Percentiles rank a stretch among this genome's conserved stretches.
Evolutionary conservation across 2,113 vertebrate genomes (phyloP).

Genomic region (Pterocles orientalis): DNA sequence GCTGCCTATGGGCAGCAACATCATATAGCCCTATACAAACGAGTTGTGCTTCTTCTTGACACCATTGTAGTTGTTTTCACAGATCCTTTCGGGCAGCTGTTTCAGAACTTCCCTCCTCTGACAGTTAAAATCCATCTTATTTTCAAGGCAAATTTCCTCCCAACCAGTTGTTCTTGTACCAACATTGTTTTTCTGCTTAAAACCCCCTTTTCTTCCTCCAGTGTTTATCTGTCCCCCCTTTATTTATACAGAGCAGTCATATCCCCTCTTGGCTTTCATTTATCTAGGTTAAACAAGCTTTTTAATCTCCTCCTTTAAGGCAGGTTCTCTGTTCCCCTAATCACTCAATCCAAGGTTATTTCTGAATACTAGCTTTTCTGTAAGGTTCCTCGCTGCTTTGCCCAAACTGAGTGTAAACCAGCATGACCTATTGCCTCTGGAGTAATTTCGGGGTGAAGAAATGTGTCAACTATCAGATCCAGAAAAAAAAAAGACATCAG

Average conservation of each 20-base stretch:
- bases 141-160: slow-evolving; percentile 14
- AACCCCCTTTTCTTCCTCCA: neutral
- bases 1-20: neutral
- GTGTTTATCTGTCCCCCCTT: neutral
- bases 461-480: neutral
- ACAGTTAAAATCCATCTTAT: neutral
- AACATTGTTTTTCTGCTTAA: neutral
- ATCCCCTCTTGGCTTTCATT: slow-evolving; percentile 34
- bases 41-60: neutral
- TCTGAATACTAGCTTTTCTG: slow-evolving; percentile 29
- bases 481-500: slow-evolving; percentile 4
- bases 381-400: neutral
- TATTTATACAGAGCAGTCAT: slow-evolving; percentile 35
- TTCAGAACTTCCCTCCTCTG: neutral
- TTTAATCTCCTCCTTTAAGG: slow-evolving; percentile 49
- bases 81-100: neutral
- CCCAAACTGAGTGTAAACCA: neutral
- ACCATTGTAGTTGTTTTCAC: neutral
- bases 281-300: slow-evolving; percentile 47
- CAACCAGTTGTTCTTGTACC: neutral
- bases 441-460: slow-evolving; percentile 22
- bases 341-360: slow-evolving; percentile 30
- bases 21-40: neutral
- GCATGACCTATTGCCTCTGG: neutral
- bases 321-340: neutral